Conservation (phyloP, 2,888 invertebrate genomes). For the Auanema freiburgensis region DNA sequence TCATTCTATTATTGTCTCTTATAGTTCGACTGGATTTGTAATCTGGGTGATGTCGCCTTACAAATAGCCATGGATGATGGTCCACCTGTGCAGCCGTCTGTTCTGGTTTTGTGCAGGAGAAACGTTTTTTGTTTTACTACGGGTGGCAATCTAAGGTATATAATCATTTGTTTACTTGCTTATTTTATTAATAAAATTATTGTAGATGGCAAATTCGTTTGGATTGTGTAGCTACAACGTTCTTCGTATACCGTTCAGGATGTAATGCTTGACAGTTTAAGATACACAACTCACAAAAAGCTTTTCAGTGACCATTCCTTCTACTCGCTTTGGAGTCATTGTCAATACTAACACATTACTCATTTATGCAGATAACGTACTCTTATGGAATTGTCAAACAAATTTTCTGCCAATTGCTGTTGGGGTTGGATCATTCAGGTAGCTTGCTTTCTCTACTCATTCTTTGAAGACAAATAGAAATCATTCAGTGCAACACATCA, state of each 20-base stretch:
- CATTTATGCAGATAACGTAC: constrained; percentile 31
- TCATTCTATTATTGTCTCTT: neutral
- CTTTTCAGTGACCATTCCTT: constrained; percentile 22
- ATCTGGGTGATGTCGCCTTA: constrained; percentile 37
- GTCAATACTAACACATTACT: constrained; percentile 29
- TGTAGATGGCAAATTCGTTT: constrained; percentile 36
- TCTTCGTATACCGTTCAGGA: constrained; percentile 20
- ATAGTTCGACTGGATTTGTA: constrained; percentile 43
- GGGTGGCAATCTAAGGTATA: constrained; percentile 14
- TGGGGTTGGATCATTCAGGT: constrained; percentile 27
- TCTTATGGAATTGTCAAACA: constrained; percentile 42
- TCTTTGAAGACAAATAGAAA: neutral
- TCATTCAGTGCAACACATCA: constrained; percentile 25
- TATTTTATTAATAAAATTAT: too few relatives aligned
- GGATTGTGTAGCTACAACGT: constrained; percentile 34
- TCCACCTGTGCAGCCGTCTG: constrained; percentile 13
- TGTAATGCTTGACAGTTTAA: neutral
- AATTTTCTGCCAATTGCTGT: constrained; percentile 22
- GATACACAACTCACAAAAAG: neutral
- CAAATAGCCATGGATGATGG: constrained; percentile 27
- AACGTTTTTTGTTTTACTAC: constrained; percentile 26
- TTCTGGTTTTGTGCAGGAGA: constrained; percentile 39
- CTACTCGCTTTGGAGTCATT: constrained; percentile 27
- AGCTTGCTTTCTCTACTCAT: too few relatives aligned
- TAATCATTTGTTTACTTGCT: neutral